Evolutionary conservation across 2,888 invertebrate genomes (phyloP), one percentile per base, ranked within the genome.

Genomic region (Mayetiola destructor): DNA sequence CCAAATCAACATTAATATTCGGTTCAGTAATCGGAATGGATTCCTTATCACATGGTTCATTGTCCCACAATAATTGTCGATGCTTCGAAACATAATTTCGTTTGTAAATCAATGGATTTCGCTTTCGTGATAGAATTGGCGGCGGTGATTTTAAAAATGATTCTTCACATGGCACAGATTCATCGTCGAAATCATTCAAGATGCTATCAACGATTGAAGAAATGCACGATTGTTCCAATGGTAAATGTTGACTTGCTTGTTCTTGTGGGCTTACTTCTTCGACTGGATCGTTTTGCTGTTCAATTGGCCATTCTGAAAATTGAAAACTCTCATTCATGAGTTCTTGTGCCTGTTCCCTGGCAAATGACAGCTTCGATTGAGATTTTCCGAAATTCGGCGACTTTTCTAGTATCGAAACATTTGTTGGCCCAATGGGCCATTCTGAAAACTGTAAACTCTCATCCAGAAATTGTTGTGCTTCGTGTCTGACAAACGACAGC

Each of bases 281-380:
- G n/a, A 36, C 12, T n/a, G n/a, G n/a, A n/a, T n/a, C n/a, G n/a
- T n/a, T 36, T 36, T 5, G 36, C 12, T 36, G 5, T 39, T 12
- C 37, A 37, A 37, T n/a, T n/a, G n/a, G 48, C 48, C 48, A 48
- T 20, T 48, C 48, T 1, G 48, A 48, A 27, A 48, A 27, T n/a
- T 48, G 48, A 27, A 27, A 8, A 48, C 27, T 48, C 16, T 48
- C 48, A 14, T 2, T n/a, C 16, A 27, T 27, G 5, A 48, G 9
- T 3, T 48, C 48, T n/a, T 20, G 23, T n/a, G 27, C 48, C 9
- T 21, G 42, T 20, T 3, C 3, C 6, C 20, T 39, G 9, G 42
- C 21, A 8, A 14, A 6, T 10, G 12, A 42, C 32, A 32, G 32
- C 12, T 42, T 42, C 42, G 12, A 16, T 9, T 37, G 37, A n/a